These are phyloP conservation scores for Arctia plantaginis DNA, from an alignment of 2,888 invertebrate species.

Conservation along the genomic window DNA sequence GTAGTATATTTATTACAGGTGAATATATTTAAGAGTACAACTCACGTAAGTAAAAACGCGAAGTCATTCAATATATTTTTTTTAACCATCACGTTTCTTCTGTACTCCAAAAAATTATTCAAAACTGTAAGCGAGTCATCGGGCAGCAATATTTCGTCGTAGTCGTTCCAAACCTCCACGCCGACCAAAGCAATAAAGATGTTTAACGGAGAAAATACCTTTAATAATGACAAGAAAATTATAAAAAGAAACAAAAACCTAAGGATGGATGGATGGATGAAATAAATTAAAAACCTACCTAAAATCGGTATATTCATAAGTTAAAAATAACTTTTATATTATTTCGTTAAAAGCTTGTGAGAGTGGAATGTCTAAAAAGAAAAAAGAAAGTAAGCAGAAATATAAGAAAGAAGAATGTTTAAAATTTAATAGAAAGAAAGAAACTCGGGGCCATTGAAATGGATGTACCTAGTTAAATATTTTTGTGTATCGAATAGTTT, in stretches of 20 bases:
- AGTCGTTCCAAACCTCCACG: constrained; percentile 97
- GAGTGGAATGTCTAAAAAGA: no score
- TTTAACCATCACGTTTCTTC: constrained; percentile 90
- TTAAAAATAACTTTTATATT: no score
- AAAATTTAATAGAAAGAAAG: no score
- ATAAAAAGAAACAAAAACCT: constrained; percentile 7
- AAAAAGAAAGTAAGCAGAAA: no score
- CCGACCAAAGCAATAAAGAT: constrained; percentile 99
- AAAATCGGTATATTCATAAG: no score
- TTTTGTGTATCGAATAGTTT: no score
- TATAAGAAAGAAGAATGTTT: no score
- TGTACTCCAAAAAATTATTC: constrained; percentile 95
- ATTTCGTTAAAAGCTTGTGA: no score
- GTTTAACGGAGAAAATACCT: constrained; percentile 98
- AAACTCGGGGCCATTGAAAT: no score
- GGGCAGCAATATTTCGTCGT: constrained; percentile 93
- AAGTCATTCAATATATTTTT: constrained; percentile 97
- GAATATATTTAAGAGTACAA: constrained; percentile 36
- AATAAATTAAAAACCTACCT: background rate
- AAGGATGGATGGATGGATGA: no score
- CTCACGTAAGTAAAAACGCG: constrained; percentile 97
- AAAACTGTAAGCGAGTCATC: constrained; percentile 95
- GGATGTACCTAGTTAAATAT: no score
- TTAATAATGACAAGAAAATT: constrained; percentile 51
- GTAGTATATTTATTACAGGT: background rate